Evolutionary conservation across 1,140 invertebrate genomes (phyloP).

Genomic region (Drosophila pachea): DNA sequence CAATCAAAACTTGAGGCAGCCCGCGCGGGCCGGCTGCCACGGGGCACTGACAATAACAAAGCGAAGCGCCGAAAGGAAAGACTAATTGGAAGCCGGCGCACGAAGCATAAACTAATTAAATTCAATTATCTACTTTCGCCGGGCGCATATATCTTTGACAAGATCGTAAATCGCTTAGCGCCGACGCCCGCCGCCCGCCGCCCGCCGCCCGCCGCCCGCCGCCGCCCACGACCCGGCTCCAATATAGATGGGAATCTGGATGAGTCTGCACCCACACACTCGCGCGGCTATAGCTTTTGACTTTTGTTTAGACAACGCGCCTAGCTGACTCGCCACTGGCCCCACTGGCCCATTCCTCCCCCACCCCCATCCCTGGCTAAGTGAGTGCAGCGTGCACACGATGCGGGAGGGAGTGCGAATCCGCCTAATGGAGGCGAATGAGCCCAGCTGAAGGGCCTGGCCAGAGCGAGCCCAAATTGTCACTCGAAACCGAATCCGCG

Average conservation of each 20-base stretch:
- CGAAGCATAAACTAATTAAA: conserved; percentile 66
- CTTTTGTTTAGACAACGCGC: conserved; percentile 32
- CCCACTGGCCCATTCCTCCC: background rate
- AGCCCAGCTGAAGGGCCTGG: no score
- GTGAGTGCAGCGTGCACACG: no score
- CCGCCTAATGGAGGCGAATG: no score
- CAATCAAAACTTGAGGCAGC: conserved; percentile 62
- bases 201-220: background rate
- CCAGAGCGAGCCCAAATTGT: no score
- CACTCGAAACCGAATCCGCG: no score
- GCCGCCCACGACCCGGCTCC: background rate
- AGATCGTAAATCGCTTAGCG: conserved; percentile 70
- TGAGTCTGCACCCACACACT: background rate
- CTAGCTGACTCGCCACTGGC: background rate
- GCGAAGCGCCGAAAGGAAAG: conserved; percentile 39
- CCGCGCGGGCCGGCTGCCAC: background rate
- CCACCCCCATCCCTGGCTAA: no score
- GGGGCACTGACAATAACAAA: conserved; percentile 3
- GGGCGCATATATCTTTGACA: conserved; percentile 54
- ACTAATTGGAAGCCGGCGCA: conserved; percentile 62
- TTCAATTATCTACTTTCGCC: conserved; percentile 59
- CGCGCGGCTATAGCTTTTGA: background rate
- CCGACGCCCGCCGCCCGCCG: conserved; percentile 18
- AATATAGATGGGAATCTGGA: background rate
- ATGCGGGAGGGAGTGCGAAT: no score